Percentiles rank a stretch among this genome's conserved stretches.
Conservation (phyloP, 2,797 vertebrate species). For the Morus bassanus region DNA sequence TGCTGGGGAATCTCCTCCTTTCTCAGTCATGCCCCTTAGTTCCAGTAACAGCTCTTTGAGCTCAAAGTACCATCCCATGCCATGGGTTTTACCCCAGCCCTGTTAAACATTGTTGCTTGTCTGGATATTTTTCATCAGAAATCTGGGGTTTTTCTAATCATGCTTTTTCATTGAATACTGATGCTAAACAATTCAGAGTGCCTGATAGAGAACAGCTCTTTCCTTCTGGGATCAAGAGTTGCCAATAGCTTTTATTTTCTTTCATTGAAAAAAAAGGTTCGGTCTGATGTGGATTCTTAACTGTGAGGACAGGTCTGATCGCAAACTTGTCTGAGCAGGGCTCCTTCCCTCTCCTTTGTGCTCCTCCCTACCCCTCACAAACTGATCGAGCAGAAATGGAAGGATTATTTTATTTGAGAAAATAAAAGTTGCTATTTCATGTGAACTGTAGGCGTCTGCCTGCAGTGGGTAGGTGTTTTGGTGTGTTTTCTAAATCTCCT, state of each 20-base stretch:
- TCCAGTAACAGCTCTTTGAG: background rate
- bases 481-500: background rate
- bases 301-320: background rate
- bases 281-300: background rate
- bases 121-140: background rate
- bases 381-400: constrained; percentile 22
- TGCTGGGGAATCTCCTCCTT: background rate
- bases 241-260: constrained; percentile 59
- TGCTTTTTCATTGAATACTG: background rate
- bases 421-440: constrained; percentile 62
- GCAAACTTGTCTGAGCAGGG: background rate
- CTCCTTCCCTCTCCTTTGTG: background rate
- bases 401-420: constrained; percentile 63
- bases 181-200: constrained; percentile 39
- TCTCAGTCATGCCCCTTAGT: background rate
- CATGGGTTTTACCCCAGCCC: background rate
- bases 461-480: background rate
- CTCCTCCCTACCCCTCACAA: constrained; percentile 1
- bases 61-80: background rate
- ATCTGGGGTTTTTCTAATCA: constrained; percentile 26
- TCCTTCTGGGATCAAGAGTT: constrained; percentile 20
- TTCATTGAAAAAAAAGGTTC: background rate
- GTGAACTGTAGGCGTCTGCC: background rate
- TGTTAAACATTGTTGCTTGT: background rate
- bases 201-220: constrained; percentile 53